phyloP scores from a whole-genome alignment of 2,888 invertebrate genomes.

The Zygothrica quintamaculata region DNA sequence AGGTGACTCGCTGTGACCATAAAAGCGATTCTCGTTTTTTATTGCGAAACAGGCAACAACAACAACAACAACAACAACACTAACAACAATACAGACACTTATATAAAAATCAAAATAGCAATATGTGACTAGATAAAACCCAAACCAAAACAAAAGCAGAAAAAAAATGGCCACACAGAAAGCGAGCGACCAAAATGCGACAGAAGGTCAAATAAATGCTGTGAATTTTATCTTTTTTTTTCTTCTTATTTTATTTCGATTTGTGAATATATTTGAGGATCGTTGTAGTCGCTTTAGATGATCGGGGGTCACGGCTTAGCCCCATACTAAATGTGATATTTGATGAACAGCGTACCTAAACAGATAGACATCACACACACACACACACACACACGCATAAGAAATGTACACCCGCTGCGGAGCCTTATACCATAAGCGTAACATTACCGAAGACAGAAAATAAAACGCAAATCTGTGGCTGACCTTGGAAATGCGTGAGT shows the following conservation, averaged over 20 bases:
- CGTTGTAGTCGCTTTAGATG: conserved; percentile 47
- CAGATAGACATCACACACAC: conserved; percentile 23
- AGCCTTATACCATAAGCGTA: conserved; percentile 33
- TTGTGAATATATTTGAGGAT: conserved; percentile 32
- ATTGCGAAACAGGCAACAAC: conserved; percentile 71
- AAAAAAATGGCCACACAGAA: conserved; percentile 55
- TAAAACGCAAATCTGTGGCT: conserved; percentile 32
- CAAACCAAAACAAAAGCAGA: no score
- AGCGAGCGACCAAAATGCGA: conserved; percentile 50
- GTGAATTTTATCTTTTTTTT: no score
- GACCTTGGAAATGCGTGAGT: conserved; percentile 64
- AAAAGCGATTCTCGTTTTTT: conserved; percentile 73
- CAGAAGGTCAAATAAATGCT: conserved; percentile 74
- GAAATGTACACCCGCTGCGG: conserved; percentile 68
- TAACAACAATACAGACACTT: conserved; percentile 52
- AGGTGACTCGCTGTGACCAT: conserved; percentile 78
- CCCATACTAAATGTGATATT: conserved; percentile 10
- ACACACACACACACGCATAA: conserved; percentile 9
- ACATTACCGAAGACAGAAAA: conserved; percentile 32
- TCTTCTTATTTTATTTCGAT: conserved; percentile 39
- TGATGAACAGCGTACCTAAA: conserved; percentile 33
- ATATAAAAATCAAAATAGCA: conserved; percentile 83
- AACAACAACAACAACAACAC: conserved; percentile 62
- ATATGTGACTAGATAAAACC: conserved; percentile 83
- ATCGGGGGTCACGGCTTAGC: no score